Evolutionary conservation across 2,113 vertebrate species (phyloP), one percentile per base, ranked within the genome.

Genomic region (Hippocampus comes): DNA sequence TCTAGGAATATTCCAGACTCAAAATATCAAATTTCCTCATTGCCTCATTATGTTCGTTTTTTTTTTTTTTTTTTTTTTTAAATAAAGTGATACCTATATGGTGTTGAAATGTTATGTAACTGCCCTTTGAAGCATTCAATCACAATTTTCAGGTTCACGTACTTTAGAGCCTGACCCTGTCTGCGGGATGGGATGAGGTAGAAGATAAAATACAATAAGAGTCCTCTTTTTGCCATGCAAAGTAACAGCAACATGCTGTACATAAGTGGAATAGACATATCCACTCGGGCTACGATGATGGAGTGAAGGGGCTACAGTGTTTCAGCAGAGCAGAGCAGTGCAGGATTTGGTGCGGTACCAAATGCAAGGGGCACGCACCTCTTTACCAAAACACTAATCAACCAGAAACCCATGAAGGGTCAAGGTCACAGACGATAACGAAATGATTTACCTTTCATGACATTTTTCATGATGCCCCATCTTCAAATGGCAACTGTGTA

Each of bases 61-160:
- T 72, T 74, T 78, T 60, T 42, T 68, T 74, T 80, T 65, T 80
- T 51, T 38, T 72, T 74, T 78, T 60, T 42, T 72, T 74, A 80
- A 68, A 81, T 59, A 65, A 57, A 34, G 60, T 70, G 68, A 67
- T 57, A 42, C 67, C 23, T 69, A 46, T 71, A 53, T 20, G 53
- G 69, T 69, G 59, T 84, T 67, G 84, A 83, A 87, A 83, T 15
- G 21, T 84, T 83, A 78, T 49, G 55, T 56, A 85, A 89, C 63
- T 61, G 25, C 5, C 20, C 20, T 64, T 55, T 72, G 11, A 64
- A 61, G 73, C 48, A 63, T 15, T 73, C 81, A 82, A 79, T 75
- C 46, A 72, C 76, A 9, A 23, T 21, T 34, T 64, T 64, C 63
- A 53, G 51, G 51, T n/a, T 53, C 20, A 21, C 20, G 2, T 20